Base-by-base conservation (phyloP, 2,888 invertebrate genomes). In the Drosophila vallismaia region DNA sequence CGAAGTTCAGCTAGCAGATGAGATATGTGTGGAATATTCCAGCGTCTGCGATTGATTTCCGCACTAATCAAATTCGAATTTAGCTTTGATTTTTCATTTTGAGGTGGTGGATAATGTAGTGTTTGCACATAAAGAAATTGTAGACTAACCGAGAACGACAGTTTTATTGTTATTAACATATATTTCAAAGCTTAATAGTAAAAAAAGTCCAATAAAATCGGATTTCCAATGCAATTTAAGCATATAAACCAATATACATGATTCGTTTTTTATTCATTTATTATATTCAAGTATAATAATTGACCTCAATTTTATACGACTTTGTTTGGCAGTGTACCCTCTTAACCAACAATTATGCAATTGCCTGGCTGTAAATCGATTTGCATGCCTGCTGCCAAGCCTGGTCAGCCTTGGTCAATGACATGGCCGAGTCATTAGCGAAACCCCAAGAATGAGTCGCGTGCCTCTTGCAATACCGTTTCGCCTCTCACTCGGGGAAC, bases 1-100 rank as follows among this genome's bases (percentile, higher is more conserved):
- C 86, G 81, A 71, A 71, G 74, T 46, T 64, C 69, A 54, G 51
- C 64, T 19, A 42, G 29, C 72, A 50, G 56, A 56, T 55, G 36
- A 31, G 48, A 52, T 58, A 46, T 68, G 58, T 68, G 58, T 26
- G 71, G 59, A 62, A 74, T 68, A 68, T 64, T 66, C 71, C 74
- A 74, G 79, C 70, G 69, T 46, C 74, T 67, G 68, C 71, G 82
- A 82, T 86, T 87, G 87, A 82, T 82, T 82, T 82, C 74, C 76
- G 79, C 82, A 76, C 82, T 87, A 82, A 82, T 87, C 82, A 81
- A 86, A 85, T 87, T 76, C 76, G 76, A 83, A 86, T 86, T 71
- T 67, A 69, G 66, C 71, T 64, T 71, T 79, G 58, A 54, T 64
- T 64, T 53, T 60, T 55, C 54, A 53, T 49, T 46, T 45, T 12